Base-by-base conservation (phyloP, 2,888 invertebrate genomes). In the Mycogona germanica region DNA sequence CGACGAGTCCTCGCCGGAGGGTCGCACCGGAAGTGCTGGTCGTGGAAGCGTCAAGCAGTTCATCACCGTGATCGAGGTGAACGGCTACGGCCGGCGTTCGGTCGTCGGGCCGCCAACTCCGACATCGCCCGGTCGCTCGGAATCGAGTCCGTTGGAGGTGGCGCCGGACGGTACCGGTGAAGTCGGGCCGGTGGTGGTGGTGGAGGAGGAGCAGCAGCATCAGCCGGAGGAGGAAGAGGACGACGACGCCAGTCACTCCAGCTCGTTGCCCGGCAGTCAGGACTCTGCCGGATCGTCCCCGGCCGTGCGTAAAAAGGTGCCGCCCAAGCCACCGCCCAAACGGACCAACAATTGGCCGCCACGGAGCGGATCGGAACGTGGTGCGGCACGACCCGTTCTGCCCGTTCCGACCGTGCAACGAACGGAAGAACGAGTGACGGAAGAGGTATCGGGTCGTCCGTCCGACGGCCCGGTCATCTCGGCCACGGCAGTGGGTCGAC, bases 51-150 rank as follows among this genome's bases (percentile, higher is more conserved):
- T n/a, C n/a, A n/a, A n/a, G n/a, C 76, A 86, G 71, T 88, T 87
- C 72, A 81, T 88, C 61, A 88, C 87, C 57, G 87, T 88, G 60
- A 88, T 88, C 64, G 85, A 87, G 78, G 87, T 88, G 37, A 87
- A 87, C 70, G 87, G 87, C 12, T 55, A 30, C 38, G 32, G 29
- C 40, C 5, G 2, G 4, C 19, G 23, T 26, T 3, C 19, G 3
- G 44, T n/a, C 25, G 32, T 7, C 21, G 5, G 17, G 12, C 23
- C 21, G 40, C 30, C 29, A 48, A 40, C 12, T 25, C 23, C 25
- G 23, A 47, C 47, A 40, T 12, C 57, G 59, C 59, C 57, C 60
- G 58, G 12, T 56, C 52, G 47, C 47, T 51, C 46, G 56, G n/a
- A n/a, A n/a, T n/a, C n/a, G n/a, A n/a, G n/a, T n/a, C n/a, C n/a